Base-by-base conservation (phyloP, 2,797 vertebrate species). In the Tinamus major region DNA sequence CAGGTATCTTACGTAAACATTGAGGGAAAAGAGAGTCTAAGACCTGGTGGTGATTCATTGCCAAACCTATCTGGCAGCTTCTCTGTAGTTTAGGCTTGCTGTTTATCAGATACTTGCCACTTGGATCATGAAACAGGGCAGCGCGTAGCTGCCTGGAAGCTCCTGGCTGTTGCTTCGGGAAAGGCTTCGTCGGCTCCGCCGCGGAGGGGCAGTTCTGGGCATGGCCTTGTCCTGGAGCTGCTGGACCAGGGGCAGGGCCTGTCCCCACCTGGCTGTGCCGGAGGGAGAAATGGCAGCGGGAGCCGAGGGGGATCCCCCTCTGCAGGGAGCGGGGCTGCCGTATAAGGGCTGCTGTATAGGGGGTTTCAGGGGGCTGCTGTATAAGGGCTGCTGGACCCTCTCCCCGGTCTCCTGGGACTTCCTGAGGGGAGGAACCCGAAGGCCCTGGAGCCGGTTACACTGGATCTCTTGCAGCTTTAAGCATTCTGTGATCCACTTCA, bases 381-480 rank as follows among this genome's bases (percentile, higher is more conserved):
- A 8, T 5, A 17, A 26, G 61, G 61, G 55, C 18, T 27, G 41
- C 31, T 3, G 0, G 5, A 19, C 5, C 12, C 3, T 3, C 13
- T 41, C 51, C 31, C 18, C 18, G 0, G 1, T 9, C 59, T n/a
- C 1, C 1, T 10, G 18, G 51, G 64, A 10, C 17, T 58, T 75
- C 33, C 71, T 53, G 61, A 6, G 7, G 76, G 42, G 31, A 65
- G 1, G 8, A 42, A 14, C 27, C 74, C 5, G 8, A 44, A 56
- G 75, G 72, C 62, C 69, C 79, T 24, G 33, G 26, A 74, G 68
- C 37, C 4, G 7, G 20, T 18, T 46, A 9, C 0, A 3, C 1
- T 1, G 0, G 3, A 1, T 13, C 31, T 64, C 0, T 1, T 42
- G 53, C 8, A 16, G 21, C 35, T 58, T 23, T 21, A 33, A 55